These are phyloP conservation scores for Eurytoma adleriae DNA, from an alignment of 2,888 invertebrate species.

Conservation along the genomic window DNA sequence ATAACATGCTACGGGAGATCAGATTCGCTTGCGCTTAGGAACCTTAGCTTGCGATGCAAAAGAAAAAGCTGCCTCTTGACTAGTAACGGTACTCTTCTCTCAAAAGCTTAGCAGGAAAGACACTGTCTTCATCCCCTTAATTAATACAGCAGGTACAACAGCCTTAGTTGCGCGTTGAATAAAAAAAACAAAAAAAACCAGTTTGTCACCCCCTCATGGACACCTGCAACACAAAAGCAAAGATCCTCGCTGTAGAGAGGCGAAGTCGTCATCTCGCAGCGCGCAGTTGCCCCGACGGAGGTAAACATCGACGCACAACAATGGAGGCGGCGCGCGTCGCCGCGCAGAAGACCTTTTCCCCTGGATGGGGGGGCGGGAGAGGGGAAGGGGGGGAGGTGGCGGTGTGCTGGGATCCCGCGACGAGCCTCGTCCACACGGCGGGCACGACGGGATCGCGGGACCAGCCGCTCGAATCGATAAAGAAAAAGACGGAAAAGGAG, in stretches of 20 bases:
- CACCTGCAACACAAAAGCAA: slow-evolving; percentile 1
- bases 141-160: slow-evolving; percentile 49
- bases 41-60: slow-evolving; percentile 41
- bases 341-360: not conserved
- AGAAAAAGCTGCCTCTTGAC: slow-evolving; percentile 39
- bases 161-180: slow-evolving; percentile 43
- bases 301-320: too few relatives aligned
- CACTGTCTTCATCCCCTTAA: slow-evolving; percentile 15
- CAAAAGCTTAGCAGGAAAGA: not conserved
- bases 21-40: slow-evolving; percentile 49
- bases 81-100: slow-evolving; percentile 20
- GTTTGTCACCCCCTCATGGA: not conserved
- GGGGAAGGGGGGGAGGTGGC: not conserved
- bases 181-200: not conserved
- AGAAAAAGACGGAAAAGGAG: slow-evolving; percentile 17
- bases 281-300: too few relatives aligned
- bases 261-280: not conserved
- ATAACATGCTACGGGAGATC: slow-evolving; percentile 34
- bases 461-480: slow-evolving; percentile 12
- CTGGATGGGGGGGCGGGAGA: not conserved
- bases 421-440: not conserved
- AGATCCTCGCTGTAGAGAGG: not conserved
- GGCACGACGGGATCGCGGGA: not conserved
- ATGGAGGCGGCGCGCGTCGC: slow-evolving; percentile 3
- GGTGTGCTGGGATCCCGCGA: not conserved